Conservation (phyloP, 2,113 vertebrate species). For the Psilopogon haemacephalus region DNA sequence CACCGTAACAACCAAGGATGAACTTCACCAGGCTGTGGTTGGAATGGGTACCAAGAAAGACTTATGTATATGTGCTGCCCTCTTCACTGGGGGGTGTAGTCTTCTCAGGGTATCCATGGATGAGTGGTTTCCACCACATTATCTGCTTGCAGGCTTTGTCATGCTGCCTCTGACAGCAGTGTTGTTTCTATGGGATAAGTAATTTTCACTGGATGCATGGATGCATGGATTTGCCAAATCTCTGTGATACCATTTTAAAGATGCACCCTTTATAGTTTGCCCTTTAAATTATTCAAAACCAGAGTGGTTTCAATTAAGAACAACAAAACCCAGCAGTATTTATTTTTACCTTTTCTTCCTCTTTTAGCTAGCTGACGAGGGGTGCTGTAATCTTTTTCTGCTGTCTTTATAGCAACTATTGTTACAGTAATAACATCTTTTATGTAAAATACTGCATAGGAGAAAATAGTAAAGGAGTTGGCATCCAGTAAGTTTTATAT, state of each 20-base stretch:
- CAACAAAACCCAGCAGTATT: neutral
- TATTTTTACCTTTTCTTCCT: neutral
- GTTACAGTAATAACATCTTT: neutral
- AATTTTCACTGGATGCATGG: neutral
- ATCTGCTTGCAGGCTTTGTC: neutral
- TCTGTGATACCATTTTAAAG: neutral
- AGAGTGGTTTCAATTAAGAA: neutral
- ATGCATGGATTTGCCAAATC: neutral
- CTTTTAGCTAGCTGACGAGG: neutral
- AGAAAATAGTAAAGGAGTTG: neutral
- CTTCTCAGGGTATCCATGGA: neutral
- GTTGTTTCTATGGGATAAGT: neutral
- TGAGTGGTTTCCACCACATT: neutral
- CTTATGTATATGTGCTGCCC: rapidly evolving
- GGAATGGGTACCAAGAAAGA: neutral
- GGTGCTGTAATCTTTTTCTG: neutral
- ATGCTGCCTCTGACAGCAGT: neutral
- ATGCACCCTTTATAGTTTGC: neutral
- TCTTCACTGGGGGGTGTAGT: neutral
- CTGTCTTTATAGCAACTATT: neutral
- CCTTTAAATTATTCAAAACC: neutral
- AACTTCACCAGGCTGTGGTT: neutral
- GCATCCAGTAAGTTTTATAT: neutral
- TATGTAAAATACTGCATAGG: neutral
- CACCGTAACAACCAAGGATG: neutral